phyloP scores from a whole-genome alignment of 2,888 invertebrate genomes.

The Plagodis pulveraria region DNA sequence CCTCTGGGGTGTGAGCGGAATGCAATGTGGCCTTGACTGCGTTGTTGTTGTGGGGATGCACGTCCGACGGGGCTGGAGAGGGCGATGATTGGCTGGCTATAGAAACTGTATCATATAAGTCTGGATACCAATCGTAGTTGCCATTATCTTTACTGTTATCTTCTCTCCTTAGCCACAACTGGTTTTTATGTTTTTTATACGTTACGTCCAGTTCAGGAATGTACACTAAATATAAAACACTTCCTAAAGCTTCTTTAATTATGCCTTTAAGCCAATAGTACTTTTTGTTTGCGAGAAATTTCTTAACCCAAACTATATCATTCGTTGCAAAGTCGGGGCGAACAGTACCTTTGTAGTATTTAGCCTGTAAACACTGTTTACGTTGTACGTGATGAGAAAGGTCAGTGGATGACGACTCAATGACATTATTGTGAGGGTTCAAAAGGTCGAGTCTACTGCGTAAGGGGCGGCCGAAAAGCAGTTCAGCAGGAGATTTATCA shows the following conservation, averaged over 20 bases:
- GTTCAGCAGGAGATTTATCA: conserved; percentile 34
- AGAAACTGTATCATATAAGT: background rate
- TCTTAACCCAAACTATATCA: conserved; percentile 1
- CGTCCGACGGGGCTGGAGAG: too few species aligned
- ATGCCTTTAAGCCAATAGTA: background rate
- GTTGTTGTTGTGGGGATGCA: too few species aligned
- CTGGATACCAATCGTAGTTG: conserved; percentile 14
- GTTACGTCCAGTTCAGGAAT: background rate
- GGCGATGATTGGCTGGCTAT: too few species aligned
- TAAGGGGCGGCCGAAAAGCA: conserved; percentile 24
- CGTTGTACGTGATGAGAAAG: conserved; percentile 7
- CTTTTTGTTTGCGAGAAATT: background rate
- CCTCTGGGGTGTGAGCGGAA: too few species aligned
- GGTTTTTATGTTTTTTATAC: background rate
- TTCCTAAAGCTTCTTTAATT: background rate
- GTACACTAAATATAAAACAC: conserved; percentile 1
- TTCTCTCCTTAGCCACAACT: background rate
- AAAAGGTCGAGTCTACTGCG: conserved; percentile 8
- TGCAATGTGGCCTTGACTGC: too few species aligned
- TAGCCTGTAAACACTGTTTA: conserved; percentile 28
- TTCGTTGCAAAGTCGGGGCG: conserved; percentile 1
- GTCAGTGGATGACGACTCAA: conserved; percentile 16
- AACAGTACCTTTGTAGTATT: conserved; percentile 8
- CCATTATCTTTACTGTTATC: background rate
- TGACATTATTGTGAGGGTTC: background rate